A percentile compares a stretch with the other conserved stretches of the same genome.
Evolutionary conservation across 2,888 invertebrate species (phyloP).

Genomic region (Eupithecia insigniata): DNA sequence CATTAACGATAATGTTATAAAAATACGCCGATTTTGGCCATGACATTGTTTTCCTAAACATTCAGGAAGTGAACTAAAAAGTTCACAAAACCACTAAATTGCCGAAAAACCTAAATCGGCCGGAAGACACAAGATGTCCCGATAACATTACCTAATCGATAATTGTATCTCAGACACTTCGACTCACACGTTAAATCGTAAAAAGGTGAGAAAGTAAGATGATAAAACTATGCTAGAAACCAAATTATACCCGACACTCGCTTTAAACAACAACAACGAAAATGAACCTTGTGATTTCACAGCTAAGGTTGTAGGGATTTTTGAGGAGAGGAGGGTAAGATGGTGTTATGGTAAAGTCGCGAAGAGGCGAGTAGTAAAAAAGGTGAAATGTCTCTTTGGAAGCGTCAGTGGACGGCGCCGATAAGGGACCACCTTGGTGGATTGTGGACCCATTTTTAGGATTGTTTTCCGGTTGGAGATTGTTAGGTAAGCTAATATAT

Average conservation of each 20-base stretch:
- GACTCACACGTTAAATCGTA: conserved; percentile 80
- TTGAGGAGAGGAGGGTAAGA: conserved; percentile 28
- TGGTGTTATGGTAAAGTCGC: conserved; percentile 71
- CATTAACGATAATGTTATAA: neutral
- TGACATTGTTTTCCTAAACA: neutral
- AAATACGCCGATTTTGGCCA: neutral
- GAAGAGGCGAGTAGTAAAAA: conserved; percentile 82
- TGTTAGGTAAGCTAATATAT: conserved; percentile 49
- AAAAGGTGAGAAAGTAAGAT: conserved; percentile 83
- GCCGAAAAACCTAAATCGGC: conserved; percentile 73
- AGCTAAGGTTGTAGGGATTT: conserved; percentile 1
- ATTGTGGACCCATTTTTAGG: conserved; percentile 72
- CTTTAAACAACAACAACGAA: conserved; percentile 23
- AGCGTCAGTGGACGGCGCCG: conserved; percentile 75
- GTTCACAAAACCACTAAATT: conserved; percentile 66
- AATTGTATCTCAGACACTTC: conserved; percentile 83
- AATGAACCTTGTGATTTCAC: conserved; percentile 40
- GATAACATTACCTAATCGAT: conserved; percentile 84
- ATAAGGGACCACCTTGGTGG: conserved; percentile 82
- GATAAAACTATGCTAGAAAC: conserved; percentile 75
- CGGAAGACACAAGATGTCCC: conserved; percentile 81
- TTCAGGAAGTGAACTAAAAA: conserved; percentile 59
- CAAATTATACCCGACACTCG: conserved; percentile 33
- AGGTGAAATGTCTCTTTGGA: conserved; percentile 83
- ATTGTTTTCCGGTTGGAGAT: conserved; percentile 76